Conservation (phyloP, 2,888 invertebrate species). For the Drosophila glabriapex region DNA sequence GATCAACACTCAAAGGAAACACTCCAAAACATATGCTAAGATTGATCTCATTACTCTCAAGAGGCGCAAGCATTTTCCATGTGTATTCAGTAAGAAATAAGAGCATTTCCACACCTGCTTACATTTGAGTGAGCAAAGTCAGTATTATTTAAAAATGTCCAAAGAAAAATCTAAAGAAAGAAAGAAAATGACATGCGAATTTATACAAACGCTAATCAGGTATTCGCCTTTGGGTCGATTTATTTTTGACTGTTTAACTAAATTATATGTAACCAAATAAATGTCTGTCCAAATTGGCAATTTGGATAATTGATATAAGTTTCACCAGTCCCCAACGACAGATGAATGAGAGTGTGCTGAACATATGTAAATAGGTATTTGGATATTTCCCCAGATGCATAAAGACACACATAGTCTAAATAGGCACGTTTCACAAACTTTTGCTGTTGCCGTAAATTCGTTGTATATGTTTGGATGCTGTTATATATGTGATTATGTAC, state of each 20-base stretch:
- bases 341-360: not conserved
- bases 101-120: not conserved
- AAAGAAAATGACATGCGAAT: no score
- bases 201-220: no score
- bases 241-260: not conserved
- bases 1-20: not conserved
- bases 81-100: not conserved
- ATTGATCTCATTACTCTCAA: not conserved
- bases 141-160: no score
- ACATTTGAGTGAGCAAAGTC: not conserved
- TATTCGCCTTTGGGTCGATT: not conserved
- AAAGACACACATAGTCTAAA: not conserved
- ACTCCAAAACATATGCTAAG: not conserved
- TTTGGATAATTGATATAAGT: not conserved
- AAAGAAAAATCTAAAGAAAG: no score
- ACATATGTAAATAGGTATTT: not conserved
- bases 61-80: not conserved
- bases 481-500: slow-evolving; percentile 27
- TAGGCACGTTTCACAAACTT: slow-evolving; percentile 15
- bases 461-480: slow-evolving; percentile 16
- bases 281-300: not conserved
- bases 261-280: no score
- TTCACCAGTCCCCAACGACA: not conserved
- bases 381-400: not conserved
- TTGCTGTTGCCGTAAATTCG: no score